Evolutionary conservation across 2,113 vertebrate genomes (phyloP).

Genomic region (Rhodinocichla rosea): DNA sequence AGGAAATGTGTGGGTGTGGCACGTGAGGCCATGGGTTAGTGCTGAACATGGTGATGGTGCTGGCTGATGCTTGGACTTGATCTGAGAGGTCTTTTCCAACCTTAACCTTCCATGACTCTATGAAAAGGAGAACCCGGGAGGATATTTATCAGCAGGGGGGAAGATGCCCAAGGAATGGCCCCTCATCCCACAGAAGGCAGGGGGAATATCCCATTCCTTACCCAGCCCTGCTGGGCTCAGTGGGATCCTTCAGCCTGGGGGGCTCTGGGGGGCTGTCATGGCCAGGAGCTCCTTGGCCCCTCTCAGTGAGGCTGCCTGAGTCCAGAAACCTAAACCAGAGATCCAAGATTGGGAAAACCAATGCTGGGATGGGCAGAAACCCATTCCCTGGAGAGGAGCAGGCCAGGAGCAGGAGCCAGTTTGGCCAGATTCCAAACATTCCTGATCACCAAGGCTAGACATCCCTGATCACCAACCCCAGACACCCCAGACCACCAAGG

Average conservation of each 20-base stretch:
- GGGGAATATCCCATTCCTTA: neutral
- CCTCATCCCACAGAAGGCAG: neutral
- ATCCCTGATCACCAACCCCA: neutral
- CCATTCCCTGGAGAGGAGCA: neutral
- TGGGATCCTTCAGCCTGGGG: neutral
- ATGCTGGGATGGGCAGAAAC: neutral
- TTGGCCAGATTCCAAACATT: neutral
- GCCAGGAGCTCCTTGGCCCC: neutral
- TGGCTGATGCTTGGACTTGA: neutral
- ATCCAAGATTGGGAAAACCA: neutral
- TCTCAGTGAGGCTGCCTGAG: neutral
- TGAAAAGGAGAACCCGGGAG: neutral
- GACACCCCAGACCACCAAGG: neutral
- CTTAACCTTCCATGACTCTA: neutral
- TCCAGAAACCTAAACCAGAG: neutral
- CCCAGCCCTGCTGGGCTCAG: neutral
- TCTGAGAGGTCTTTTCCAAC: neutral
- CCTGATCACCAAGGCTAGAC: accelerated
- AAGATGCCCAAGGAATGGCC: neutral
- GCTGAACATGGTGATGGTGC: neutral
- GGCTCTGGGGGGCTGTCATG: neutral
- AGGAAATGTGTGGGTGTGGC: neutral
- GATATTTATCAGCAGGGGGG: neutral
- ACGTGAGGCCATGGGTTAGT: neutral
- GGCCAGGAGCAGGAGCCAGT: neutral